A percentile compares a stretch with the other conserved stretches of the same genome.
Evolutionary conservation across 2,113 vertebrate genomes (phyloP).

Genomic region (Ondatra zibethicus): DNA sequence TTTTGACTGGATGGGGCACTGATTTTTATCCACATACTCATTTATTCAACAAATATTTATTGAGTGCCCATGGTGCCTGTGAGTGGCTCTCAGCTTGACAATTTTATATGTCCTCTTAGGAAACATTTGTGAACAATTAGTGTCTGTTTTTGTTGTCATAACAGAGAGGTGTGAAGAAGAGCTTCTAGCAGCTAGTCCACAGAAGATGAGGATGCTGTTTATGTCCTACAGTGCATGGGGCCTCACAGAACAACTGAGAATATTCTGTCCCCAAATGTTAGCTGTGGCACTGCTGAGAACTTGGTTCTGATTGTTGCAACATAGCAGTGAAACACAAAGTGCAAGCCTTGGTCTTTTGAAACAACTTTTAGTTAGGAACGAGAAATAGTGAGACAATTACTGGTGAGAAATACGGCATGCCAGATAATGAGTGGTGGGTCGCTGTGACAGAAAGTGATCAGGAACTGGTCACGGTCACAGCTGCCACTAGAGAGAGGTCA

Average conservation of each 20-base stretch:
- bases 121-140: neutral
- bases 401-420: neutral
- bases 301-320: neutral
- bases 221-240: neutral
- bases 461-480: too few species aligned
- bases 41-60: neutral
- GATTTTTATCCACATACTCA: conserved; percentile 9
- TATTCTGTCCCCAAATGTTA: neutral
- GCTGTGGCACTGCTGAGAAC: neutral
- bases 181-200: too few species aligned
- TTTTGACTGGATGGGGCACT: neutral
- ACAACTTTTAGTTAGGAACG: neutral
- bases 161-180: too few species aligned
- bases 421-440: too few species aligned
- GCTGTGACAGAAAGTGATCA: neutral
- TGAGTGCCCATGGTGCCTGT: neutral
- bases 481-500: neutral
- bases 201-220: neutral
- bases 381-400: neutral
- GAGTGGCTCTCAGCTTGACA: neutral
- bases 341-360: neutral
- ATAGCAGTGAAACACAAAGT: neutral
- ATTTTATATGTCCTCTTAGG: neutral
- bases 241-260: neutral
- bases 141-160: neutral